Conservation (phyloP, 2,888 invertebrate genomes). For the Apoda limacodes region DNA sequence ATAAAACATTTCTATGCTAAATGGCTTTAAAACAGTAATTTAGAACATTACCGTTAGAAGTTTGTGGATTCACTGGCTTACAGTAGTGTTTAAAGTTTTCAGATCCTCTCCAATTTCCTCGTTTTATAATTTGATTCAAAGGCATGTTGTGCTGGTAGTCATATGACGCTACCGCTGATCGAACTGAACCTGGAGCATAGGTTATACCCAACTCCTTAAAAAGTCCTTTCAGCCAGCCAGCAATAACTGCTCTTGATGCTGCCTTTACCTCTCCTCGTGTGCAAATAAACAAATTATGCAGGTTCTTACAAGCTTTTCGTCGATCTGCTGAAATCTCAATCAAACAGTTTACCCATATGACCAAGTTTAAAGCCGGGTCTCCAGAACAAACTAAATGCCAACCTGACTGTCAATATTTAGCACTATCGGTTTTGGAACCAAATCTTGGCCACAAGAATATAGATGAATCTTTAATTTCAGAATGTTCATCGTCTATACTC, state of each 20-base stretch:
- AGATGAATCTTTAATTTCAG: neutral
- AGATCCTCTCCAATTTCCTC: too few relatives aligned
- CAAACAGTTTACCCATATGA: conserved; percentile 5
- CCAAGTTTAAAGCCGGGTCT: conserved; percentile 5
- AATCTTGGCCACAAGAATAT: conserved; percentile 18
- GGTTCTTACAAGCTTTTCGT: neutral
- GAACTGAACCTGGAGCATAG: too few relatives aligned
- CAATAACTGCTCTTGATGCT: conserved; percentile 10
- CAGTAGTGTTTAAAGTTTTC: too few relatives aligned
- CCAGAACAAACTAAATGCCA: conserved; percentile 7
- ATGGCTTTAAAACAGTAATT: too few relatives aligned
- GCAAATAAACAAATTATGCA: conserved; percentile 8
- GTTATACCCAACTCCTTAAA: too few relatives aligned
- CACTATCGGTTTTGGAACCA: conserved; percentile 20
- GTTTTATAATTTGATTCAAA: too few relatives aligned
- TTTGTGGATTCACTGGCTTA: too few relatives aligned
- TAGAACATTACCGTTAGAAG: too few relatives aligned
- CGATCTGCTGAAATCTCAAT: conserved; percentile 3
- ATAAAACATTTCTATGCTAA: too few relatives aligned
- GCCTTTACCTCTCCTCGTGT: conserved; percentile 3
- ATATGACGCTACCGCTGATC: too few relatives aligned
- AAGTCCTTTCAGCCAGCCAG: too few relatives aligned
- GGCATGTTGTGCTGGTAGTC: too few relatives aligned
- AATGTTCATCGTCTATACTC: neutral
- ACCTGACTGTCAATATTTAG: conserved; percentile 16